Conservation (phyloP, 2,113 vertebrate genomes). For the Fukomys damarensis region DNA sequence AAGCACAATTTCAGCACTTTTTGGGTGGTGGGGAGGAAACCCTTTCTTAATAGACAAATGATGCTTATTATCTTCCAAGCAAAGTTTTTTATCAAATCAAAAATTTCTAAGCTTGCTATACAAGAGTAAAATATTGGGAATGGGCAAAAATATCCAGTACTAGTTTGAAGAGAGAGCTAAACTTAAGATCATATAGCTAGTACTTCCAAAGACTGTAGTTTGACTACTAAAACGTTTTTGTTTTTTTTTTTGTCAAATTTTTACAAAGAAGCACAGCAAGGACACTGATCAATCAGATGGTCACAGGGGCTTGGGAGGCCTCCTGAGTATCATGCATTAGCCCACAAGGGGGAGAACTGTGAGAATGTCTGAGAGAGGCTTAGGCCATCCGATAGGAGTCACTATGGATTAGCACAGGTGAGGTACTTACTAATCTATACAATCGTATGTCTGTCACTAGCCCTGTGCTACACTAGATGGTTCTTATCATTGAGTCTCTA, state of each 20-base stretch:
- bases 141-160: background rate
- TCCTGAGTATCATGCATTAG: background rate
- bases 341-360: background rate
- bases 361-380: background rate
- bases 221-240: background rate
- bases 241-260: background rate
- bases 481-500: background rate
- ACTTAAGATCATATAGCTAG: background rate
- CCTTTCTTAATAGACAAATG: conserved; percentile 33
- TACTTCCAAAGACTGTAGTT: background rate
- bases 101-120: background rate
- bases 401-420: background rate
- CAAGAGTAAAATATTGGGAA: background rate
- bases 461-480: background rate
- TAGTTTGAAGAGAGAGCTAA: conserved; percentile 3
- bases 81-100: conserved; percentile 30
- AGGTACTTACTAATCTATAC: background rate
- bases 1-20: background rate
- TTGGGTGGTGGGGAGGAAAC: background rate
- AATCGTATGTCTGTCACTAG: background rate
- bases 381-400: background rate
- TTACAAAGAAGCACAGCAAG: background rate
- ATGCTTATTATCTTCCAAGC: conserved; percentile 1
- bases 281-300: too few species aligned
- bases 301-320: background rate